phyloP scores from a whole-genome alignment of 1,140 invertebrate species.

The Solenopsis fugax region DNA sequence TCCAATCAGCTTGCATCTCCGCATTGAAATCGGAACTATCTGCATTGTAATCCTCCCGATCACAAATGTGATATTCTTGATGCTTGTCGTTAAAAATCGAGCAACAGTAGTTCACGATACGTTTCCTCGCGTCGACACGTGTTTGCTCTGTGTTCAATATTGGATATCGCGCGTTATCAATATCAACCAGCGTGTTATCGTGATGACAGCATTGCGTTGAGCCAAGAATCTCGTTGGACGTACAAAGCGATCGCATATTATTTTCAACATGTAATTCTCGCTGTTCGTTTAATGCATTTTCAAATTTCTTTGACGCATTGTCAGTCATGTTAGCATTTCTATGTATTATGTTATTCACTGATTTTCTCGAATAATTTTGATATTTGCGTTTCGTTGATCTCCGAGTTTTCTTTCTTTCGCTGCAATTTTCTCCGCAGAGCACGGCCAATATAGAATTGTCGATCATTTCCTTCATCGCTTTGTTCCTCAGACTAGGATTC shows the following conservation, averaged over 20 bases:
- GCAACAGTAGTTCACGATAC: conserved; percentile 6
- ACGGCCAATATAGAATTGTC: not conserved
- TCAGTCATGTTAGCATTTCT: not conserved
- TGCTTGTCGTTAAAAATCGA: conserved; percentile 38
- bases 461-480: conserved; percentile 2
- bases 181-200: not conserved
- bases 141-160: not conserved
- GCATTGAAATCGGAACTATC: conserved; percentile 6
- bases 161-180: conserved; percentile 18
- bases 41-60: conserved; percentile 30
- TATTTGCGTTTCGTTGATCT: not conserved
- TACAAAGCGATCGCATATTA: not conserved
- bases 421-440: not conserved
- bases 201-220: conserved; percentile 7
- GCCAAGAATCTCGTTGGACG: not conserved
- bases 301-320: not conserved
- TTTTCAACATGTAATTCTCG: not conserved
- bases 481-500: not conserved
- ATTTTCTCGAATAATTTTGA: not conserved
- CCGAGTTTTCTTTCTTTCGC: not conserved
- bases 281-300: not conserved
- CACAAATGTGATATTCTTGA: conserved; percentile 43
- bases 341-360: not conserved
- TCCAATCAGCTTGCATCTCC: conserved; percentile 47
- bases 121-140: not conserved